Percentiles rank a stretch among this genome's conserved stretches.
Evolutionary conservation across 2,888 invertebrate species (phyloP).

Genomic region (Chaitophorus viminalis): DNA sequence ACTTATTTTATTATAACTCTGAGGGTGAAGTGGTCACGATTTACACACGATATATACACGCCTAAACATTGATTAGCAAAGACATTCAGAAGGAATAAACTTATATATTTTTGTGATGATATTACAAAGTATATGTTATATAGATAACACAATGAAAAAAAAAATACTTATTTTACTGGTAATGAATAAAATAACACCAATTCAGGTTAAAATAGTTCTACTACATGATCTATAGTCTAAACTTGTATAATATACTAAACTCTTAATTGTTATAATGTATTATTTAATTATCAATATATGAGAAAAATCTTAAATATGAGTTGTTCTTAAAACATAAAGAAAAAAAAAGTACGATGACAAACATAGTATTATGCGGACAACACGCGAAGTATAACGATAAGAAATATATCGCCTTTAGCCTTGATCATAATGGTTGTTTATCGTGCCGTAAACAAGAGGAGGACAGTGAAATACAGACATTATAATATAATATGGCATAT

Average conservation of each 20-base stretch:
- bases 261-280: background rate
- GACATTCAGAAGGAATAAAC: background rate
- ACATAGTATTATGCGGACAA: background rate
- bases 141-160: background rate
- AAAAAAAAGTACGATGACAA: background rate
- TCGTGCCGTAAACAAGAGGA: background rate
- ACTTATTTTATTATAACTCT: too few species aligned
- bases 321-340: background rate
- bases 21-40: too few species aligned
- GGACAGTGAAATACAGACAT: background rate
- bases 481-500: background rate
- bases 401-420: background rate
- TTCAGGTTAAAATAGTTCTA: background rate
- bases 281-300: background rate
- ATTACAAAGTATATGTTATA: background rate
- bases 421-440: background rate
- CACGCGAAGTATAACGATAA: background rate
- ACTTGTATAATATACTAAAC: background rate
- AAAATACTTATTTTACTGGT: background rate
- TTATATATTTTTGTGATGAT: background rate
- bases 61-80: background rate
- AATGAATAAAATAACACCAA: background rate
- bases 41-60: too few species aligned
- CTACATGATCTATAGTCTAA: background rate
- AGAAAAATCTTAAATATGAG: background rate